Conservation (phyloP, 2,113 vertebrate genomes). For the Oncorhynchus gorbuscha region DNA sequence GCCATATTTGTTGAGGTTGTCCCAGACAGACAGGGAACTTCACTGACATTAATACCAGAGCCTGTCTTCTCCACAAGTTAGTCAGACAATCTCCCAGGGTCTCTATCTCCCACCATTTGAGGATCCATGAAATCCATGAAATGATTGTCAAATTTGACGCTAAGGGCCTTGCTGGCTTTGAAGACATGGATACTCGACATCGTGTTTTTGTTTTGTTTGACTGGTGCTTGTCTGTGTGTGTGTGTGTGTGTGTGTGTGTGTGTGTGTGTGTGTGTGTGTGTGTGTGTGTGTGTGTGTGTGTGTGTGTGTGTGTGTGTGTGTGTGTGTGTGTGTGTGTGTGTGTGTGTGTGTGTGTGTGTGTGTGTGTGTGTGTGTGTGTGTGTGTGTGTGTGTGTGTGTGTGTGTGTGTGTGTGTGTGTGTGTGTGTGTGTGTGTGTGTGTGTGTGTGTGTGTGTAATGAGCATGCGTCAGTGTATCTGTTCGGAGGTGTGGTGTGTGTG, state of each 20-base stretch:
- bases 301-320: too few relatives aligned
- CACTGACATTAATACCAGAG: neutral
- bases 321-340: neutral
- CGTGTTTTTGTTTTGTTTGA: neutral
- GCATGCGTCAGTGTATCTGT: neutral
- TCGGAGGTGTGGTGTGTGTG: neutral
- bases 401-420: too few relatives aligned
- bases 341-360: neutral
- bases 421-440: neutral
- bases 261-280: neutral
- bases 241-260: neutral
- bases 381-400: too few relatives aligned
- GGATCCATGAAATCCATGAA: neutral
- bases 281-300: too few relatives aligned
- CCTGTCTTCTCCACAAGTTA: neutral
- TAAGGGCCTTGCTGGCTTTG: neutral
- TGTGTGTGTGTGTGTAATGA: neutral
- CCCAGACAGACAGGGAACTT: neutral
- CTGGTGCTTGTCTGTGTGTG: neutral
- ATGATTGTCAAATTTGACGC: neutral
- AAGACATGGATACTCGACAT: neutral
- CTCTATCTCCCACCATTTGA: neutral
- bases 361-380: neutral
- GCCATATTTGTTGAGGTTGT: neutral
- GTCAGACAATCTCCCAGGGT: neutral